Percentiles rank a stretch among this genome's conserved stretches.
These are phyloP conservation scores for Dipodomys spectabilis DNA, from an alignment of 2,113 vertebrate genomes.

Conservation along the genomic window DNA sequence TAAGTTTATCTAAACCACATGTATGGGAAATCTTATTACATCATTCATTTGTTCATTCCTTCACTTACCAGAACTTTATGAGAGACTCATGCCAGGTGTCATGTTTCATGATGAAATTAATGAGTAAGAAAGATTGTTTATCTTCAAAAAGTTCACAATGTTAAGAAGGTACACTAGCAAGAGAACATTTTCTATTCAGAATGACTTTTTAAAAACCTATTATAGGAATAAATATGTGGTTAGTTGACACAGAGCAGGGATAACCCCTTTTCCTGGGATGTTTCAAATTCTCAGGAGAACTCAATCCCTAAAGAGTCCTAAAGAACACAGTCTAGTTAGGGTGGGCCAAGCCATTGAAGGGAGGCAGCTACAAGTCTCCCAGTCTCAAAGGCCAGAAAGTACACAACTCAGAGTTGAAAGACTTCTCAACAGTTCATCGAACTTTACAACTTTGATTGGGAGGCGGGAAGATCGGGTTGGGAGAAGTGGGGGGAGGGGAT, in stretches of 20 bases:
- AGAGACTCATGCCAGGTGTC: background rate
- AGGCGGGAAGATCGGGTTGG: no score
- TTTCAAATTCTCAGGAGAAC: background rate
- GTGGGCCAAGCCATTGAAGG: background rate
- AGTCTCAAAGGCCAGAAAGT: background rate
- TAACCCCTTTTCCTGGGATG: background rate
- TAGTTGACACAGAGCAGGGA: background rate
- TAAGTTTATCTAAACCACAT: background rate
- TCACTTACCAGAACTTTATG: background rate
- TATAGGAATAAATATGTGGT: background rate
- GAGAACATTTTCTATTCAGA: slow-evolving; percentile 13
- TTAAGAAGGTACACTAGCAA: background rate
- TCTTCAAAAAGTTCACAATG: background rate
- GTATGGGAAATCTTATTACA: background rate
- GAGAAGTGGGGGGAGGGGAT: no score
- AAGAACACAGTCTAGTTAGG: background rate
- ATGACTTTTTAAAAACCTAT: background rate
- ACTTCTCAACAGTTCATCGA: background rate
- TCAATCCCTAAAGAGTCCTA: background rate
- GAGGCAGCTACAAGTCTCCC: background rate
- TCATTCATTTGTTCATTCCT: background rate
- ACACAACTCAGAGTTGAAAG: background rate
- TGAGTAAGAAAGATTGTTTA: background rate
- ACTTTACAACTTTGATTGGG: no score
- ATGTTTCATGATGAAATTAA: background rate